These are phyloP conservation scores for Microdon myrmicae DNA, from an alignment of 2,888 invertebrate genomes.

Conservation along the genomic window DNA sequence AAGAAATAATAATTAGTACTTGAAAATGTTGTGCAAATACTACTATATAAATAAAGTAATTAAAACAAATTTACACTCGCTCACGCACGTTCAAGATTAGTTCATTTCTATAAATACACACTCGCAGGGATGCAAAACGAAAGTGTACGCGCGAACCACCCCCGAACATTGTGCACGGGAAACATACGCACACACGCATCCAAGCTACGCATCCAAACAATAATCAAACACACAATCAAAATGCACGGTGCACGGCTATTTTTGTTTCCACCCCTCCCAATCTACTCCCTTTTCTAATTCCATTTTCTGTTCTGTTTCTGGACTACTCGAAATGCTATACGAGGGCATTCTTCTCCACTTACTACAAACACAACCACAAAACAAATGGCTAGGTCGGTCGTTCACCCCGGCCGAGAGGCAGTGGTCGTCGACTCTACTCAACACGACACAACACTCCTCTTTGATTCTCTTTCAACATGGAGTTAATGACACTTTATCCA, in stretches of 20 bases:
- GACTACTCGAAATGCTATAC: slow-evolving; percentile 25
- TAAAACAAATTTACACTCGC: not conserved
- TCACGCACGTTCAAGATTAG: slow-evolving; percentile 11
- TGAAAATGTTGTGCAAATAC: too few relatives aligned
- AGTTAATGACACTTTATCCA: slow-evolving; percentile 28
- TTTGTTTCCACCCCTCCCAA: slow-evolving; percentile 8
- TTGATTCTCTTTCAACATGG: slow-evolving; percentile 14
- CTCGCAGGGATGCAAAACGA: not conserved
- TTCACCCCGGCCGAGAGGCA: slow-evolving; percentile 59
- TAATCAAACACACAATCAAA: slow-evolving; percentile 13
- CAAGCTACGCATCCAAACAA: not conserved
- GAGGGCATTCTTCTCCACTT: slow-evolving; percentile 32
- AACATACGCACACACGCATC: slow-evolving; percentile 11
- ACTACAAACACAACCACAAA: slow-evolving; percentile 51
- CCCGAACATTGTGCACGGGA: not conserved
- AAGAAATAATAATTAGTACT: too few relatives aligned
- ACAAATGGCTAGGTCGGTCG: slow-evolving; percentile 68
- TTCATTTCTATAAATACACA: slow-evolving; percentile 25
- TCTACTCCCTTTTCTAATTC: slow-evolving; percentile 7
- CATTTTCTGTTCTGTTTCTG: slow-evolving; percentile 2
- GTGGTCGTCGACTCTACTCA: slow-evolving; percentile 51
- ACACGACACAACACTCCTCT: slow-evolving; percentile 10
- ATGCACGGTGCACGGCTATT: slow-evolving; percentile 17
- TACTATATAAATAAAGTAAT: slow-evolving; percentile 1
- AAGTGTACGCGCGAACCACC: slow-evolving; percentile 16